Percentiles rank a stretch among this genome's conserved stretches.
Evolutionary conservation across 1,140 invertebrate species (phyloP).

Genomic region (Eurytemora carolleeae): DNA sequence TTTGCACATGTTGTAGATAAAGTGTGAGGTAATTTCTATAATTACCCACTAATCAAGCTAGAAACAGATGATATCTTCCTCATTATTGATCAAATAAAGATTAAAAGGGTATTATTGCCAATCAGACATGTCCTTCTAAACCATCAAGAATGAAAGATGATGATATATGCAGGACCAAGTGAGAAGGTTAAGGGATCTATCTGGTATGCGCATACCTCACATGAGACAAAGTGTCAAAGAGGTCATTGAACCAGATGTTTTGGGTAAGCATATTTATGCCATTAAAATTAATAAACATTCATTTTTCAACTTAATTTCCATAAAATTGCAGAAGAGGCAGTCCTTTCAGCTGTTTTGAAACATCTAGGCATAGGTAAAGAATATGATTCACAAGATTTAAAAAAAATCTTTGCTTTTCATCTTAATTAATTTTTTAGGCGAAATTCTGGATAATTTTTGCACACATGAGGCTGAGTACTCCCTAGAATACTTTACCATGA

Average conservation of each 20-base stretch:
- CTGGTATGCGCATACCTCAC: background rate
- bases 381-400: background rate
- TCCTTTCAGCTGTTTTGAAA: background rate
- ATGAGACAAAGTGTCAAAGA: background rate
- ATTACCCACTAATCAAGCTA: background rate
- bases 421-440: constrained; percentile 9
- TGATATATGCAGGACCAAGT: background rate
- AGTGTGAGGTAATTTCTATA: background rate
- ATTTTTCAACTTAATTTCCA: background rate
- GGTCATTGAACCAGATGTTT: background rate
- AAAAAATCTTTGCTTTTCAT: background rate
- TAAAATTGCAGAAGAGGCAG: background rate
- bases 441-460: constrained; percentile 22
- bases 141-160: background rate
- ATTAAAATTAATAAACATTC: background rate
- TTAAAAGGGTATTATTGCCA: background rate
- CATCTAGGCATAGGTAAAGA: background rate
- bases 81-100: background rate
- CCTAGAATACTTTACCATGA: constrained; percentile 22
- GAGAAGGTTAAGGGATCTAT: background rate
- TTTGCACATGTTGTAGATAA: background rate
- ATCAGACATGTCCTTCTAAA: background rate
- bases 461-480: constrained; percentile 21
- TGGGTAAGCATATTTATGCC: background rate
- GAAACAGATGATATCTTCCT: background rate